These are phyloP conservation scores for Naja naja DNA, from an alignment of 2,113 vertebrate genomes.

Conservation along the genomic window DNA sequence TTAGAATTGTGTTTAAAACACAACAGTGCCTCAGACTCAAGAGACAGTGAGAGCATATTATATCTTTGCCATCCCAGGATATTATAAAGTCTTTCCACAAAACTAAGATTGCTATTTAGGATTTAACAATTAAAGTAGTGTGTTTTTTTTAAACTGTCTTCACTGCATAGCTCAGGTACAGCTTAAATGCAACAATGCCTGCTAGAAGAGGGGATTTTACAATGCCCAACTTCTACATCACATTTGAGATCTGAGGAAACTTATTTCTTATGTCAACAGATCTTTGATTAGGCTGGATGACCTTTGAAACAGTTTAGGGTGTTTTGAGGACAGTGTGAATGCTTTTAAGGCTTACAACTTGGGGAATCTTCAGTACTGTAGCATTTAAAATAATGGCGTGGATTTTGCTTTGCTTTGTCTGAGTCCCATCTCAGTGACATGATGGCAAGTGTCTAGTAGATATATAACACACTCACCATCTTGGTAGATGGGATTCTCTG, in stretches of 20 bases:
- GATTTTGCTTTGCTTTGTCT: neutral
- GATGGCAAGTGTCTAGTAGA: constrained; percentile 32
- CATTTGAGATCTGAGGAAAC: neutral
- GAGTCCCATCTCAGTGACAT: too few relatives aligned
- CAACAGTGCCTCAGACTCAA: neutral
- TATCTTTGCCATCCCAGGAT: neutral
- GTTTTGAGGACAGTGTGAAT: constrained; percentile 27
- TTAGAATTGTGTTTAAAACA: neutral
- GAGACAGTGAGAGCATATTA: neutral
- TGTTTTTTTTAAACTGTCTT: neutral
- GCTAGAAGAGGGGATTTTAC: constrained; percentile 35
- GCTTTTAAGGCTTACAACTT: neutral
- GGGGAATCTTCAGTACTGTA: neutral
- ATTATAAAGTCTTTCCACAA: neutral
- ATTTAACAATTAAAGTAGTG: neutral
- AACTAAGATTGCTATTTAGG: neutral
- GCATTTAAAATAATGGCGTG: constrained; percentile 32
- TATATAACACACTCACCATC: constrained; percentile 1
- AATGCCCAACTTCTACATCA: constrained; percentile 17
- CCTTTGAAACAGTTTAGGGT: constrained; percentile 25
- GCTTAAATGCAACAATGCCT: constrained; percentile 38
- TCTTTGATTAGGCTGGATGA: constrained; percentile 54
- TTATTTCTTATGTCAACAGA: constrained; percentile 32
- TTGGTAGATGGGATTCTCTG: neutral
- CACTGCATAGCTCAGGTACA: neutral